Base-by-base conservation (phyloP, 2,888 invertebrate genomes). In the Ctena decussata region DNA sequence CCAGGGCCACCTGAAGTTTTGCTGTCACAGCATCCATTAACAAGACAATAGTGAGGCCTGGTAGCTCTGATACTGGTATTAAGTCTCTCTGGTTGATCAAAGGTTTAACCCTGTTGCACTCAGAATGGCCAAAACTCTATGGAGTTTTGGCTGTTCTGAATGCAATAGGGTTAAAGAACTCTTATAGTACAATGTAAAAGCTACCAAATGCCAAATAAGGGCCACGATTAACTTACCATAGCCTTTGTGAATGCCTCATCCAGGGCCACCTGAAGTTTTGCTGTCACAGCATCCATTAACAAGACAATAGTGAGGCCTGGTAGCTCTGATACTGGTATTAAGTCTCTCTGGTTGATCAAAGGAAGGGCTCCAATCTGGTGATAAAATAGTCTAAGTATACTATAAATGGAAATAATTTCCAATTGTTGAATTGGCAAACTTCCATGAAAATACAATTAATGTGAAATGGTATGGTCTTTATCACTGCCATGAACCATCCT, bases 11-110 rank as follows among this genome's bases (percentile, higher is more conserved):
- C 96, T 97, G 97, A 57, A 98, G 96, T 94, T 98, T 97, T 21
- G 97, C 97, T 46, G 98, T 96, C 0, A 98, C 97, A 0, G 97
- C 97, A 94, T 98, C 98, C 91, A 98, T 96, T 21, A 98, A 96
- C 91, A 97, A 97, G 49, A 98, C 96, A 87, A 98, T 97, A 95
- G 97, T 97, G 0, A 98, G 96, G 0, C 97, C 97, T 0, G 98
- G 98, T 41, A 97, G 93, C 35, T 93, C 91, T 32, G 87, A 82
- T 15, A 85, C 44, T 6, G 92, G 87, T 41, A 94, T 75, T 15
- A 94, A 89, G 69, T 93, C 93, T 71, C 89, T 90, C 44, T 90
- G 89, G 11, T 79, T 87, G 5, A 91, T 87, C 80, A 92, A 60
- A 6, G 94, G 94, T n/a, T n/a, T n/a, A n/a, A n/a, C n/a, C n/a